These are phyloP conservation scores for Polyergus mexicanus DNA, from an alignment of 1,140 invertebrate genomes.

Conservation along the genomic window DNA sequence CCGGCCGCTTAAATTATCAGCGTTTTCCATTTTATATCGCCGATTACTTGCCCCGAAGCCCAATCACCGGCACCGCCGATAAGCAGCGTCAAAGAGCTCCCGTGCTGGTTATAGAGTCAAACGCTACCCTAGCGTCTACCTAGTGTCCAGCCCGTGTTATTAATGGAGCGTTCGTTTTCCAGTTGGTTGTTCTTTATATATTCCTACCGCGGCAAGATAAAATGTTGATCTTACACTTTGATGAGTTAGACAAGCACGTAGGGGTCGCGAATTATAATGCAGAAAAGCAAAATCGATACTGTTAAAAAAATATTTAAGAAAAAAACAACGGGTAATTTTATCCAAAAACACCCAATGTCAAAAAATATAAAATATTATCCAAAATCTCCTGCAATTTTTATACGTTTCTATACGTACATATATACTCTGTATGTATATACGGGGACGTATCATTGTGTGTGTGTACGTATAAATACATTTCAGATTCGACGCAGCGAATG, in stretches of 20 bases:
- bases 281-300: not conserved
- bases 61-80: conserved; percentile 18
- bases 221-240: not conserved
- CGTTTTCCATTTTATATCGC: conserved; percentile 55
- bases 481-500: not conserved
- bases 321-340: too few relatives aligned
- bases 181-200: conserved; percentile 26
- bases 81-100: conserved; percentile 56
- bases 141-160: conserved; percentile 18
- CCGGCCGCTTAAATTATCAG: conserved; percentile 46
- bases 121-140: not conserved
- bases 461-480: conserved; percentile 19
- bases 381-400: too few relatives aligned
- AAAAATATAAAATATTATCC: too few relatives aligned
- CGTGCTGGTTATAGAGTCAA: conserved; percentile 23
- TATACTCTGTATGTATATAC: too few relatives aligned
- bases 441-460: not conserved
- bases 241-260: not conserved
- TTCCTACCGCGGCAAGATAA: not conserved
- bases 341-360: too few relatives aligned
- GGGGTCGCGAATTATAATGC: not conserved
- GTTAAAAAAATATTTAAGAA: not conserved
- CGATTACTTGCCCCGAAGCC: conserved; percentile 53
- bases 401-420: too few relatives aligned
- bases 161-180: conserved; percentile 20